These are phyloP conservation scores for Hydropotes inermis DNA, from an alignment of 2,113 vertebrate genomes.

Conservation along the genomic window DNA sequence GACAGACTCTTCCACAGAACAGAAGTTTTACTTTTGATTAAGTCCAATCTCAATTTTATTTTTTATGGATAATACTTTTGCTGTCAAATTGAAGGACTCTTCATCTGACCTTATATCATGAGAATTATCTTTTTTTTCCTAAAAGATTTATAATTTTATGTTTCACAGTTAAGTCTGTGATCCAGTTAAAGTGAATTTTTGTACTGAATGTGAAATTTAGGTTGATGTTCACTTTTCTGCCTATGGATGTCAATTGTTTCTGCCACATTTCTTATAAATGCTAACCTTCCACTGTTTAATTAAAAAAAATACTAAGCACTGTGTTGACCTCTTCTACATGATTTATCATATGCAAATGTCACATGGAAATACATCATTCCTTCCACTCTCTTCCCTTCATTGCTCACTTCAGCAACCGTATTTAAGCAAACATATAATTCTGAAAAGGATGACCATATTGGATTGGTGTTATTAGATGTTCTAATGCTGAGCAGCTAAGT, in stretches of 20 bases:
- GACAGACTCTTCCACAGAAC: neutral
- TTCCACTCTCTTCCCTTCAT: neutral
- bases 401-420: neutral
- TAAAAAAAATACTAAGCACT: neutral
- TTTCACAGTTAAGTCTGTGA: neutral
- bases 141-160: neutral
- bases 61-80: neutral
- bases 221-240: neutral
- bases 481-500: neutral
- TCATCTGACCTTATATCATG: neutral
- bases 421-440: neutral
- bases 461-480: neutral
- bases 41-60: neutral
- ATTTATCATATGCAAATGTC: neutral
- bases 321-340: neutral
- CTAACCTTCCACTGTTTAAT: neutral
- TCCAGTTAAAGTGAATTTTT: neutral
- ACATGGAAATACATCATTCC: neutral
- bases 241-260: neutral
- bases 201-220: neutral
- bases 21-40: neutral
- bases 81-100: neutral
- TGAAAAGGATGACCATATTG: neutral
- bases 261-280: neutral
- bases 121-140: neutral